A percentile compares a stretch with the other conserved stretches of the same genome.
These are phyloP conservation scores for Acrossocheilus wenchowensis DNA, from an alignment of 2,797 vertebrate genomes.

Conservation along the genomic window DNA sequence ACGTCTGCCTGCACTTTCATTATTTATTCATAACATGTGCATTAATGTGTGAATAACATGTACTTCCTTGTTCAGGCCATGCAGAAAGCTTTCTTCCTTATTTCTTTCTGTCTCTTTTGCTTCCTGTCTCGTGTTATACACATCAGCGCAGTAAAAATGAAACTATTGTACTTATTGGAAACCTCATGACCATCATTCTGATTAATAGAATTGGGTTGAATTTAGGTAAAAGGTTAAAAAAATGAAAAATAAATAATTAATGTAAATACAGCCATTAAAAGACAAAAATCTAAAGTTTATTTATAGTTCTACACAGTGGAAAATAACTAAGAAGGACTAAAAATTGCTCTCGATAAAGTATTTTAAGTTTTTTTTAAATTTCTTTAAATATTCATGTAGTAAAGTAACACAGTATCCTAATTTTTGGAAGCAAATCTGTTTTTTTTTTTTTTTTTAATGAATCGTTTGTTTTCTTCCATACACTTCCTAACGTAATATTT, in stretches of 20 bases:
- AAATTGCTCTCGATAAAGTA: not conserved
- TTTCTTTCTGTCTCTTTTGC: not conserved
- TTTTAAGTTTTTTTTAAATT: not conserved
- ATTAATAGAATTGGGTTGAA: not conserved
- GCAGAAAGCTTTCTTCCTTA: not conserved
- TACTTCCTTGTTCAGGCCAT: not conserved
- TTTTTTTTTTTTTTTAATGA: too few species aligned
- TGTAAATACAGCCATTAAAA: not conserved
- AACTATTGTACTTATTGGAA: not conserved
- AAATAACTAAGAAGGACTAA: not conserved
- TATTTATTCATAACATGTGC: conserved; percentile 48
- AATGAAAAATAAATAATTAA: not conserved
- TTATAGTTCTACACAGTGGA: not conserved
- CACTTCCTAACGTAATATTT: too few species aligned
- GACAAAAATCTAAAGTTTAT: not conserved
- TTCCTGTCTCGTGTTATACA: not conserved
- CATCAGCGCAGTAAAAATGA: not conserved
- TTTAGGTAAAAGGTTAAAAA: not conserved
- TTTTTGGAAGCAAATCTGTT: too few species aligned
- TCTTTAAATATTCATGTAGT: not conserved
- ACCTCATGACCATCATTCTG: not conserved
- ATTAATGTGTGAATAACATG: conserved; percentile 47
- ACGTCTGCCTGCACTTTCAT: conserved; percentile 35
- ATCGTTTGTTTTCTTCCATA: too few species aligned
- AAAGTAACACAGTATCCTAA: not conserved